A percentile compares a stretch with the other conserved stretches of the same genome.
phyloP scores from a whole-genome alignment of 2,113 vertebrate genomes.

The Edolisoma coerulescens region DNA sequence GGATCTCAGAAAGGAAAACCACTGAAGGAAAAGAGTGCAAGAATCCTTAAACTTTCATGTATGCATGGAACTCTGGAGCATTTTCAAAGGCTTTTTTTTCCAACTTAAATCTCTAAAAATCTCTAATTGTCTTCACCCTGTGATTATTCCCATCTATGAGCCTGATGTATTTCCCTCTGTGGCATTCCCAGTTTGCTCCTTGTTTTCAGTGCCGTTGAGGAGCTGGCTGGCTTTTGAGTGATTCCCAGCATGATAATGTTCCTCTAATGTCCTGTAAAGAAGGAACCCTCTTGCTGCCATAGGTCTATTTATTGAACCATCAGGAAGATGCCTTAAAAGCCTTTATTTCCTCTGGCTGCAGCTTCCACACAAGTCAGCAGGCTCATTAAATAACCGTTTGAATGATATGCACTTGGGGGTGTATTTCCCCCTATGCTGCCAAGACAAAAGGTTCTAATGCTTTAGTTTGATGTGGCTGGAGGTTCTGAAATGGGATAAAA shows the following conservation, averaged over 20 bases:
- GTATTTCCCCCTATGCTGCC: background rate
- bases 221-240: background rate
- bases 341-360: conserved; percentile 37
- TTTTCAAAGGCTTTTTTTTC: background rate
- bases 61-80: background rate
- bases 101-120: background rate
- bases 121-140: background rate
- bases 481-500: background rate
- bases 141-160: background rate
- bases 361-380: background rate
- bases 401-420: background rate
- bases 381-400: background rate
- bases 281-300: background rate
- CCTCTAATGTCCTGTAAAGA: background rate
- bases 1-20: background rate
- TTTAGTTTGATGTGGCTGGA: background rate
- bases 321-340: conserved; percentile 26
- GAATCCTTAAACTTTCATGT: background rate
- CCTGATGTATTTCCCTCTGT: background rate
- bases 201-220: background rate
- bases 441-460: background rate
- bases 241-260: background rate
- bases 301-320: conserved; percentile 25
- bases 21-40: background rate
- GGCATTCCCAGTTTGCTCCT: background rate